Evolutionary conservation across 1,140 invertebrate species (phyloP).

Genomic region (Spodoptera litura): DNA sequence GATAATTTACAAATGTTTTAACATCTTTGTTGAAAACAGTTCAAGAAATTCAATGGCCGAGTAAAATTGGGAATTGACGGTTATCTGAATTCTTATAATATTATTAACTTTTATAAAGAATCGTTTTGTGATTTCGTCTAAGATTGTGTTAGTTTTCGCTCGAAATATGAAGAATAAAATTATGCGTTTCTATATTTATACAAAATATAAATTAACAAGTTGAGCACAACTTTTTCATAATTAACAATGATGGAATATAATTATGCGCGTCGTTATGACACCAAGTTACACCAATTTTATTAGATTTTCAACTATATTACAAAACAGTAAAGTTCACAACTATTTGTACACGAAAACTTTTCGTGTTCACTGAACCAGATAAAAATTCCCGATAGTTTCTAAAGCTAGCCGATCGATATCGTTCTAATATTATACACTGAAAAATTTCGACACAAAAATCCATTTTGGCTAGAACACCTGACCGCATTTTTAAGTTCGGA

Average conservation of each 20-base stretch:
- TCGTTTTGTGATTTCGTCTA: neutral
- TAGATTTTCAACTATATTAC: too few species aligned
- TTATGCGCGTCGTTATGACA: too few species aligned
- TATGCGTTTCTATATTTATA: too few species aligned
- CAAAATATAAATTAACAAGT: too few species aligned
- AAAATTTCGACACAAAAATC: slow-evolving; percentile 32
- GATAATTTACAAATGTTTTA: slow-evolving; percentile 34
- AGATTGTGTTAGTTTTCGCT: slow-evolving; percentile 5
- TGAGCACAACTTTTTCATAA: too few species aligned
- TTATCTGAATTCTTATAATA: slow-evolving; percentile 11
- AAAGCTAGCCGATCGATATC: slow-evolving; percentile 1
- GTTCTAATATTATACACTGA: slow-evolving; percentile 20
- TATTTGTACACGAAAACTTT: too few species aligned
- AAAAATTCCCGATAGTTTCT: too few species aligned
- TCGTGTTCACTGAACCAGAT: too few species aligned
- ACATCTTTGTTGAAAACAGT: slow-evolving; percentile 11
- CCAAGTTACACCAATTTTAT: too few species aligned
- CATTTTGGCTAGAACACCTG: slow-evolving; percentile 29
- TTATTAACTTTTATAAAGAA: slow-evolving; percentile 2
- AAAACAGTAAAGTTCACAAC: too few species aligned
- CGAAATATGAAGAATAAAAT: neutral
- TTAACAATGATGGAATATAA: too few species aligned
- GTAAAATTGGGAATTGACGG: neutral
- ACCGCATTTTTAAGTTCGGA: slow-evolving; percentile 36
- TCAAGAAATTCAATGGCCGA: slow-evolving; percentile 10